phyloP scores from a whole-genome alignment of 2,113 vertebrate genomes.

The Poeciliopsis occidentalis region DNA sequence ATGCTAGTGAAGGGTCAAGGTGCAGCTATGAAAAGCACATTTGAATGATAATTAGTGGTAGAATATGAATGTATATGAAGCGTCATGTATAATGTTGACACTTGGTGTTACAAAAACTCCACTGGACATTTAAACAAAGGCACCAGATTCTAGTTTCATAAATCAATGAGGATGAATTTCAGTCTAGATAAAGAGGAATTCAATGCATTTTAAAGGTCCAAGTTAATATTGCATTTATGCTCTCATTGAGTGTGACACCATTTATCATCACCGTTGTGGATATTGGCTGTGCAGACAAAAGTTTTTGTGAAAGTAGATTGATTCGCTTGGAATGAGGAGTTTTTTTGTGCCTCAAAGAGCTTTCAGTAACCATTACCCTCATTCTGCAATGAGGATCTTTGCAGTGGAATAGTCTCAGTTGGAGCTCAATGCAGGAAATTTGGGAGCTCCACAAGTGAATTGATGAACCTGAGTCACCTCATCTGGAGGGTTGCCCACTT shows the following conservation, averaged over 20 bases:
- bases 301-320: neutral
- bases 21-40: too few species aligned
- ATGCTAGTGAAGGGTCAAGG: too few species aligned
- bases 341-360: neutral
- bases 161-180: neutral
- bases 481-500: slow-evolving; percentile 2
- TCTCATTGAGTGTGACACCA: neutral
- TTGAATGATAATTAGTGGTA: too few species aligned
- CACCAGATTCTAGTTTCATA: neutral
- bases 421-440: slow-evolving; percentile 21
- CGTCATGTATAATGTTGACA: too few species aligned
- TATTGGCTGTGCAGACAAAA: neutral
- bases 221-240: neutral
- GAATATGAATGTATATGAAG: too few species aligned
- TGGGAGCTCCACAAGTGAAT: slow-evolving; percentile 15
- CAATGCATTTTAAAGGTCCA: neutral
- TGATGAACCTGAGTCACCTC: slow-evolving; percentile 22
- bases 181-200: neutral
- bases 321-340: neutral
- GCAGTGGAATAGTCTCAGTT: slow-evolving; percentile 29
- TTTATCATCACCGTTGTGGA: neutral
- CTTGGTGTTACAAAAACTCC: neutral
- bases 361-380: slow-evolving; percentile 7
- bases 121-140: neutral
- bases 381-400: neutral